Evolutionary conservation across 2,113 vertebrate species (phyloP), one percentile per base, ranked within the genome.

Genomic region (Uria aalge): DNA sequence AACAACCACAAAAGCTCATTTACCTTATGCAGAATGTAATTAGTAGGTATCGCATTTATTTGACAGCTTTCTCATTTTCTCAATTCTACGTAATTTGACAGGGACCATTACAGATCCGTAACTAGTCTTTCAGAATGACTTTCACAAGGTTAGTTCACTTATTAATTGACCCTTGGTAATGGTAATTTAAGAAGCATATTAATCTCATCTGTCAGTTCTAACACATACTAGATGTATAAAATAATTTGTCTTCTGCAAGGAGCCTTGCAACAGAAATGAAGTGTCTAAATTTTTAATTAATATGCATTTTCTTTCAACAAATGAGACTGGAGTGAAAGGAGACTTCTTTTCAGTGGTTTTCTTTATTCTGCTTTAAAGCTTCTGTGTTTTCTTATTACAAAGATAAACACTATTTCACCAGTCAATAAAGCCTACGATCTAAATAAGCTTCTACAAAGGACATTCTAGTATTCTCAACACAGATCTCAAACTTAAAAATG

Each of bases 101-200:
- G 94, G 96, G 97, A 97, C 97, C 94, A 97, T 98, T 98, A 96
- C 82, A 94, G 97, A 98, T 91, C 91, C 80, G 69, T 96, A 98
- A 98, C 97, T 97, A 97, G 98, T 97, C 97, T 98, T 97, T 98
- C 97, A 97, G 94, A 98, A 98, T 98, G 98, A 98, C 98, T 98
- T 98, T 98, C 98, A 96, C 98, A 98, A 98, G 98, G 98, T 98
- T 98, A 98, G 97, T 97, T 98, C 97, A 97, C 97, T 98, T 97
- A 98, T 97, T 98, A 98, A 98, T 98, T 98, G 98, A 98, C 97
- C 98, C 96, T 97, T 97, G 92, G 97, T 98, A 98, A 98, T 98
- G 97, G 97, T 97, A 98, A 98, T 98, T 98, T 98, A 98, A 98
- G 98, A 97, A 96, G 96, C 96, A 96, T 97, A 98, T 99, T 98